Conservation (phyloP, 2,797 vertebrate genomes). For the Acrossocheilus wenchowensis region DNA sequence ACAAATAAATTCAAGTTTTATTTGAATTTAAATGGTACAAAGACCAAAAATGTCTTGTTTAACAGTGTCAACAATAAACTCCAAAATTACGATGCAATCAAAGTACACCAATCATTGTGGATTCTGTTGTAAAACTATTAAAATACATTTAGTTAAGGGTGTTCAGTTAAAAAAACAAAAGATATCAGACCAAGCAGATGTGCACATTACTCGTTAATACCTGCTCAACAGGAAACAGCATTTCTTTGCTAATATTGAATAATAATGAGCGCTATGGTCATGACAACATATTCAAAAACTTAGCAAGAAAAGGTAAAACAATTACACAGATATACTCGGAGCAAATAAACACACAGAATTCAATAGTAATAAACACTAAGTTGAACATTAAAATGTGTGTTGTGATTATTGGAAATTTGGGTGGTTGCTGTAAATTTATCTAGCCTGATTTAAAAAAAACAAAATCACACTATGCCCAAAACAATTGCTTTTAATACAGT, state of each 20-base stretch:
- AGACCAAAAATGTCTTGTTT: conserved; percentile 57
- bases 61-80: conserved; percentile 27
- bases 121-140: conserved; percentile 16
- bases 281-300: conserved; percentile 41
- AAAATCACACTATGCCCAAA: neutral
- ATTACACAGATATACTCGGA: conserved; percentile 31
- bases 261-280: conserved; percentile 50
- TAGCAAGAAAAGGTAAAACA: conserved; percentile 29
- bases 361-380: neutral
- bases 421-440: neutral
- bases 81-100: conserved; percentile 43
- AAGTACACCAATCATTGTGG: conserved; percentile 9
- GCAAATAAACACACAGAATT: conserved; percentile 50
- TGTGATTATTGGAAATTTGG: neutral
- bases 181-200: conserved; percentile 46
- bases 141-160: conserved; percentile 23
- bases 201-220: conserved; percentile 57
- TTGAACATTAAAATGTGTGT: neutral
- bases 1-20: conserved; percentile 59
- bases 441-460: neutral
- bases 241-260: conserved; percentile 39
- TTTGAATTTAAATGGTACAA: conserved; percentile 58
- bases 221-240: conserved; percentile 65
- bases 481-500: neutral
- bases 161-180: conserved; percentile 4